A percentile compares a stretch with the other conserved stretches of the same genome.
phyloP scores from a whole-genome alignment of 2,888 invertebrate genomes.

The Pocota personata region DNA sequence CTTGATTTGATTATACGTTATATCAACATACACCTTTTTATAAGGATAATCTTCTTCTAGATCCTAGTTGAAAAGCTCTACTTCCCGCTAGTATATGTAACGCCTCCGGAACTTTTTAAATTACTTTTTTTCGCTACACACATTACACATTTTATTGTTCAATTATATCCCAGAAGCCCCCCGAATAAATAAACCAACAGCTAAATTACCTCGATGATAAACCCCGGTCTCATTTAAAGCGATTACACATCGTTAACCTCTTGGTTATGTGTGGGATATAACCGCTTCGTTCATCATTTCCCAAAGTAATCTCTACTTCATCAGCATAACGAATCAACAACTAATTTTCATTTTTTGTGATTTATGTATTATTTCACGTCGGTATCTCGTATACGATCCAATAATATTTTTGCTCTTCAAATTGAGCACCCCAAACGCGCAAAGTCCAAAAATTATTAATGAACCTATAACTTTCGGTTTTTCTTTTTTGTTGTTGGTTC shows the following conservation, averaged over 20 bases:
- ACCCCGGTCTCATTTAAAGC: neutral
- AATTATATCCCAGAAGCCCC: neutral
- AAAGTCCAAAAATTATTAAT: constrained; percentile 1
- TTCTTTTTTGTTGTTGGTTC: neutral
- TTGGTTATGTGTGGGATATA: neutral
- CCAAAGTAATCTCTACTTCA: constrained; percentile 2
- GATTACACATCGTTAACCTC: constrained; percentile 26
- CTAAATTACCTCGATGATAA: neutral
- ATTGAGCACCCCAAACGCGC: neutral
- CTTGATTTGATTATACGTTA: too few species aligned
- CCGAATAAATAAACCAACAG: neutral
- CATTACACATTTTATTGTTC: neutral
- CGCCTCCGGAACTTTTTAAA: too few species aligned
- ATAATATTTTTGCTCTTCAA: neutral
- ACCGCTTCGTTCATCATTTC: neutral
- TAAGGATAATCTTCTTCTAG: too few species aligned
- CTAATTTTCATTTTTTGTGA: neutral
- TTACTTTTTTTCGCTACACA: neutral
- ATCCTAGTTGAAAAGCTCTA: too few species aligned
- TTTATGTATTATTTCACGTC: neutral
- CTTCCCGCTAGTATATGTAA: too few species aligned
- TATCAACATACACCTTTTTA: too few species aligned
- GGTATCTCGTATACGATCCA: neutral
- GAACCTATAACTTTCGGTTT: neutral
- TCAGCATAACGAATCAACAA: constrained; percentile 18